These are phyloP conservation scores for Urocitellus parryii DNA, from an alignment of 2,113 vertebrate species.

Conservation along the genomic window DNA sequence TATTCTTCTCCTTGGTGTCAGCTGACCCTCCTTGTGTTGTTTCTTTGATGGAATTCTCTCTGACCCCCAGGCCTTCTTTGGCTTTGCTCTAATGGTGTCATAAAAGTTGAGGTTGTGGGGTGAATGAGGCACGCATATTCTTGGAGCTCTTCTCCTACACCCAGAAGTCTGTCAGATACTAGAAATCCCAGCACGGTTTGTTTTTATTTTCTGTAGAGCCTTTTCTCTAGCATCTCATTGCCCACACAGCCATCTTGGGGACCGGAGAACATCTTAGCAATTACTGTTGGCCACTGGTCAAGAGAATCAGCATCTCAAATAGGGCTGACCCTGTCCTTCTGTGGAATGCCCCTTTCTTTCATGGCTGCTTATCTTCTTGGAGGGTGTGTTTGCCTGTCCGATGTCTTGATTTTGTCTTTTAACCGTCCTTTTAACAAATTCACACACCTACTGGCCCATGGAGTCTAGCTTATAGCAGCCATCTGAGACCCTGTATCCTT, in stretches of 20 bases:
- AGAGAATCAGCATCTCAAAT: background rate
- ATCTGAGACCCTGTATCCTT: background rate
- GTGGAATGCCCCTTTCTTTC: background rate
- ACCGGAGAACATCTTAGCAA: background rate
- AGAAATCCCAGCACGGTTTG: background rate
- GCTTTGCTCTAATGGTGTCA: background rate
- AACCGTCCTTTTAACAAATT: background rate
- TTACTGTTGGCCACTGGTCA: background rate
- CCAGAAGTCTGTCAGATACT: background rate
- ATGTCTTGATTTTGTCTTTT: background rate
- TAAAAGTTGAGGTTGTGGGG: constrained; percentile 23
- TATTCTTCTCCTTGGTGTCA: background rate
- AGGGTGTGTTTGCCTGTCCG: background rate
- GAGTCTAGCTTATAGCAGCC: background rate
- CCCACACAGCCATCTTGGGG: background rate
- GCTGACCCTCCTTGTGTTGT: background rate
- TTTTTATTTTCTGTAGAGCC: background rate
- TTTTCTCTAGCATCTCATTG: background rate
- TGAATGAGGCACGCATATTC: background rate
- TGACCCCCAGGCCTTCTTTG: background rate
- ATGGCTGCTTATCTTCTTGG: background rate
- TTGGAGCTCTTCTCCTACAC: background rate
- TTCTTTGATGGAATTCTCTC: background rate
- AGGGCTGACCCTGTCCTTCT: background rate
- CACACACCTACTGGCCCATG: background rate